Evolutionary conservation across 2,888 invertebrate genomes (phyloP), one percentile per base, ranked within the genome.

Genomic region (Philonicus albiceps): DNA sequence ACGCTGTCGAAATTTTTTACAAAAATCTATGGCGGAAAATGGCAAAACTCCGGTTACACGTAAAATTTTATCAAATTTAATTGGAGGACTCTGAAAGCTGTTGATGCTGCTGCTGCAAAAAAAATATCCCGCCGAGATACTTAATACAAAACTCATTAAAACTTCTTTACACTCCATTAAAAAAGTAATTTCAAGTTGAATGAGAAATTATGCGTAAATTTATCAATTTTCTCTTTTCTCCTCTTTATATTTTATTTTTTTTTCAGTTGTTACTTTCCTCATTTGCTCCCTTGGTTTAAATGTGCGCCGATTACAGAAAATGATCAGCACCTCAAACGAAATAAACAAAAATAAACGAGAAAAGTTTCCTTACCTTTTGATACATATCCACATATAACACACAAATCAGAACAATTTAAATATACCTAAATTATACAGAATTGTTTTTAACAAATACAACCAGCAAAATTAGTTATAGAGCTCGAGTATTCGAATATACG

Each of bases 151-250:
- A 84, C 84, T 84, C 84, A 84, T 84, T 84, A 84, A 84, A 84
- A 84, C 84, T 84, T 84, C 86, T 78, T 87, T 86, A 86, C 86
- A 85, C 83, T 86, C 87, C 87, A 87, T 87, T 87, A 87, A 87
- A 87, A 87, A 87, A 87, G 87, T 87, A 87, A 87, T 87, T 87
- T 87, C 81, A 87, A 87, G 76, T 87, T 87, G 86, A 72, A 87
- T 86, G 83, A 84, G 76, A 87, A 87, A 87, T 87, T 86, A 87
- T 86, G 78, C 86, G 86, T 76, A 86, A 86, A 86, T 85, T 86
- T 86, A 87, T 87, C 87, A 87, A 87, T 87, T 86, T 87, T 87
- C 86, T 37, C 30, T 80, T 85, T 75, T 40, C 27, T 22, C 49
- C 43, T 13, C n/a, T 49, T 49, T 49, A 74, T 85, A 43, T 31